These are phyloP conservation scores for Ataeniobius toweri DNA, from an alignment of 2,797 vertebrate genomes.

Conservation along the genomic window DNA sequence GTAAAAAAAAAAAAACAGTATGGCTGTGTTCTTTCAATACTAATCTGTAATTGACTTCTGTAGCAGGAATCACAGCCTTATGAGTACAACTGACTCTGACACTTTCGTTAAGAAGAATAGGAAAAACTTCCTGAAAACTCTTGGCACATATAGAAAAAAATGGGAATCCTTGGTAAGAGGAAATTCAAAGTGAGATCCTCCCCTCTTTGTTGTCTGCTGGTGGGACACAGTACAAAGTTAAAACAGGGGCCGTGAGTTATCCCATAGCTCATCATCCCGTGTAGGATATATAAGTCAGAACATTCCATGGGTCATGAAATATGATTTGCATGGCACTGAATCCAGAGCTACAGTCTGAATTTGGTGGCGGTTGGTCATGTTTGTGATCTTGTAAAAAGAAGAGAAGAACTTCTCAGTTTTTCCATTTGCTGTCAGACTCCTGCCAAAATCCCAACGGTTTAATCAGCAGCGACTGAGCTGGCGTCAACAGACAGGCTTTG, in stretches of 20 bases:
- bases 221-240: slow-evolving; percentile 31
- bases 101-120: slow-evolving; percentile 3
- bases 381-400: slow-evolving; percentile 50
- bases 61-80: background rate
- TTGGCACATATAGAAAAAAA: background rate
- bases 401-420: slow-evolving; percentile 55
- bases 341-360: slow-evolving; percentile 6
- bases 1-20: background rate
- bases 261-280: background rate
- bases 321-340: slow-evolving; percentile 9
- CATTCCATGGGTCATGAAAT: background rate
- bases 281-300: background rate
- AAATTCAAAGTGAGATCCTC: slow-evolving; percentile 36
- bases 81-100: background rate
- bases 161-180: slow-evolving; percentile 14
- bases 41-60: background rate
- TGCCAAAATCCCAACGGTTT: slow-evolving; percentile 74
- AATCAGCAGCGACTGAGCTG: slow-evolving; percentile 68
- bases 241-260: slow-evolving; percentile 3
- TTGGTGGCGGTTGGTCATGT: slow-evolving; percentile 20
- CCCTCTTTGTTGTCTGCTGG: slow-evolving; percentile 15
- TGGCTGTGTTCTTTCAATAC: background rate
- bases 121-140: slow-evolving; percentile 15
- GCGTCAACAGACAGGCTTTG: slow-evolving; percentile 72
- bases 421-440: slow-evolving; percentile 54